phyloP scores from a whole-genome alignment of 2,113 vertebrate species.

The Rhagologus leucostigma region DNA sequence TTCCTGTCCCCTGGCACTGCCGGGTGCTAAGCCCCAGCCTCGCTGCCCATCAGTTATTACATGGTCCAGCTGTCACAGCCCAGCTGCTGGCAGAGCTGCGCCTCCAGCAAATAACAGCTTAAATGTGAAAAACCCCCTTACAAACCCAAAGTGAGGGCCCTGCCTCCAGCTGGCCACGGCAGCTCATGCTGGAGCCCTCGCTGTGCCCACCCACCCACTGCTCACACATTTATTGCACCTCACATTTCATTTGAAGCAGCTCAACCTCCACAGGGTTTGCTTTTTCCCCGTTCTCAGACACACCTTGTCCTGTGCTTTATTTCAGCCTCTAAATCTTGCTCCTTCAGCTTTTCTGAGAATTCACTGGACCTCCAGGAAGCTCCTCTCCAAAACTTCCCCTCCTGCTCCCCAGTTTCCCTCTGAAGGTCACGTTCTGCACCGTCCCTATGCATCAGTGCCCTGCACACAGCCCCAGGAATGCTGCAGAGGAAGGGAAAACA shows the following conservation, averaged over 20 bases:
- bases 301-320: neutral
- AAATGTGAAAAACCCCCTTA: neutral
- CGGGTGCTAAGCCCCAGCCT: slow-evolving; percentile 16
- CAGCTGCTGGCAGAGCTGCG: neutral
- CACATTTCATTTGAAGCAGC: rapidly evolving
- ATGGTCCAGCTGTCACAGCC: neutral
- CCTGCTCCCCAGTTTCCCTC: neutral
- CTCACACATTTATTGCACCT: neutral
- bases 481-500: neutral
- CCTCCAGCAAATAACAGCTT: neutral
- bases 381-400: neutral
- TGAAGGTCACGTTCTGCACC: neutral
- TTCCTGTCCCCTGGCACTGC: neutral
- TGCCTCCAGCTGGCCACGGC: neutral
- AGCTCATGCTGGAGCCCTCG: neutral
- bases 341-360: neutral
- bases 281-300: neutral
- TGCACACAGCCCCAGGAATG: neutral
- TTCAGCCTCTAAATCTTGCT: neutral
- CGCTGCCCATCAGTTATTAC: neutral
- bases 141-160: neutral
- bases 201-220: neutral
- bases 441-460: too few relatives aligned
- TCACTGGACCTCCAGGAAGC: neutral
- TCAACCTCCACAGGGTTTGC: neutral